Percentiles rank a stretch among this genome's conserved stretches.
Conservation (phyloP, 2,113 vertebrate species). For the Plotosus lineatus region DNA sequence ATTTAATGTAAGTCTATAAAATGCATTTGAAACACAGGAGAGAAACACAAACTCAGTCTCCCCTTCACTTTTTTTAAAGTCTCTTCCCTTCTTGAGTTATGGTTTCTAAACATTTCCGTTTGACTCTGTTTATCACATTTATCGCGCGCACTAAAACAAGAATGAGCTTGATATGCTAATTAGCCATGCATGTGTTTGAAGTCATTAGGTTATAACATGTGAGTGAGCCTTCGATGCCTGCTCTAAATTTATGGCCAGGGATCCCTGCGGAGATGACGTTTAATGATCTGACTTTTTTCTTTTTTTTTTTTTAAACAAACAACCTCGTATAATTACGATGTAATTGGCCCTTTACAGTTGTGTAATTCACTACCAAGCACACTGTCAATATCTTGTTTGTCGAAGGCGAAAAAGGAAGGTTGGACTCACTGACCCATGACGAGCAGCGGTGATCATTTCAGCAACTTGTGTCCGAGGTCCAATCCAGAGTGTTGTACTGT, state of each 20-base stretch:
- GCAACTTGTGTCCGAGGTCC: not conserved
- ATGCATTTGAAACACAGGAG: not conserved
- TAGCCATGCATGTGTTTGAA: constrained; percentile 38
- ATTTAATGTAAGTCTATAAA: not conserved
- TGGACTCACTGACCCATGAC: constrained; percentile 70
- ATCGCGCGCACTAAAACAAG: constrained; percentile 43
- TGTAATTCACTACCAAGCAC: constrained; percentile 75
- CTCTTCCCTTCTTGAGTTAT: not conserved
- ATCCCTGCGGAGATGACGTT: constrained; percentile 62
- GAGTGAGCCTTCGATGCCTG: constrained; percentile 32
- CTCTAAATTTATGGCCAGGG: constrained; percentile 64
- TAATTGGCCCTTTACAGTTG: constrained; percentile 77
- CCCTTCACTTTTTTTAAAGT: not conserved
- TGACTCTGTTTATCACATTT: constrained; percentile 32
- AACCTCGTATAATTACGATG: constrained; percentile 69
- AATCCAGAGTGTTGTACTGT: constrained; percentile 16
- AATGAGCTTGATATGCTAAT: constrained; percentile 53
- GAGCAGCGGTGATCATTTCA: constrained; percentile 56
- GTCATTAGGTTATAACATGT: constrained; percentile 40
- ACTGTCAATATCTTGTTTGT: constrained; percentile 76
- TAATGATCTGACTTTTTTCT: constrained; percentile 67
- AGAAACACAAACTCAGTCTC: constrained; percentile 7
- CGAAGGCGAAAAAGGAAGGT: constrained; percentile 70
- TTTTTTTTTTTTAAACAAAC: too few relatives aligned
- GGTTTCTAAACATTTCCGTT: constrained; percentile 5